A percentile compares a stretch with the other conserved stretches of the same genome.
phyloP scores from a whole-genome alignment of 2,113 vertebrate genomes.

The Mastomys natalensis region DNA sequence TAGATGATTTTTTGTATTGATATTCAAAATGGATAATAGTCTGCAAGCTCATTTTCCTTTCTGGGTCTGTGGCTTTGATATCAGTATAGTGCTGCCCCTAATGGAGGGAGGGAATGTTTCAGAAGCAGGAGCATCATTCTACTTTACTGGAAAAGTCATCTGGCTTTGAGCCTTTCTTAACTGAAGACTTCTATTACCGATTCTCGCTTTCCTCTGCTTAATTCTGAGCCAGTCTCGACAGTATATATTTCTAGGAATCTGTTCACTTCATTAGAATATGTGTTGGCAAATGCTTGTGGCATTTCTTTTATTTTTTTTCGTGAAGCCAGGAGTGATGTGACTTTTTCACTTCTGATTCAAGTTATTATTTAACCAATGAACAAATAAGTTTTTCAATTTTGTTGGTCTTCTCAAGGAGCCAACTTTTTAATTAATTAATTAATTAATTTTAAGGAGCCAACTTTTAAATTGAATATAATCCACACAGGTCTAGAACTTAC shows the following conservation, averaged over 20 bases:
- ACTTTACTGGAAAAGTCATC: not conserved
- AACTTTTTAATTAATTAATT: not conserved
- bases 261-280: not conserved
- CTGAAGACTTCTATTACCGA: not conserved
- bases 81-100: not conserved
- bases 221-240: not conserved
- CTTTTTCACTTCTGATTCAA: conserved; percentile 39
- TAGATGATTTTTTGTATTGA: not conserved
- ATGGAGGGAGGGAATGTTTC: not conserved
- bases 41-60: not conserved
- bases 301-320: not conserved
- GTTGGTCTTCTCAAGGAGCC: not conserved
- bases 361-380: not conserved
- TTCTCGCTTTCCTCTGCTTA: conserved; percentile 22
- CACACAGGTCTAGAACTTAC: not conserved
- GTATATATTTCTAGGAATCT: not conserved
- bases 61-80: not conserved
- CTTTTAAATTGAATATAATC: not conserved
- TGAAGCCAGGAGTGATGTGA: not conserved
- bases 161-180: not conserved
- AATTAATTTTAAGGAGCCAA: not conserved
- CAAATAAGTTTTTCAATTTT: conserved; percentile 1
- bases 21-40: not conserved
- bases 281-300: not conserved
- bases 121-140: not conserved